Evolutionary conservation across 2,797 vertebrate species (phyloP), one percentile per base, ranked within the genome.

Genomic region (Phylloscopus collybita): DNA sequence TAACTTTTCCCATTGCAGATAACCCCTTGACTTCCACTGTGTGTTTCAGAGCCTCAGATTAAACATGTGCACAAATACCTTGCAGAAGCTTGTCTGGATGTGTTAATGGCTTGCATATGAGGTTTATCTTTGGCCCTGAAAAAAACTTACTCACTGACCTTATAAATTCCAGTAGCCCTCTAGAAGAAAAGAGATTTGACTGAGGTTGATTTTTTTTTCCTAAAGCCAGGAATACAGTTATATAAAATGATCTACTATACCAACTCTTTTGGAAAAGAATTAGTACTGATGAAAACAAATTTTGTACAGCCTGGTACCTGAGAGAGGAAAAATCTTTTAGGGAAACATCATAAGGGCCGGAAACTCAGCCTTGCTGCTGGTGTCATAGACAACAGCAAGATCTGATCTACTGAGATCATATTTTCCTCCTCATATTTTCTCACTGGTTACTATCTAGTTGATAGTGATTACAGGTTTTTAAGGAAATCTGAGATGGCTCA

Each of bases 401-500:
- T 65, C 59, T 51, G 34, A 45, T 19, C 61, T 56, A 22, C 30
- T 54, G n/a, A 59, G 59, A 59, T 60, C 9, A 25, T 5, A 20
- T 47, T 76, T 16, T 45, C 8, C 16, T 73, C 45, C 53, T 30
- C 2, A 0, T 57, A 26, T 75, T 72, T 86, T 50, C 16, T 83
- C n/a, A 32, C 16, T 32, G 22, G 47, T 69, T 61, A n/a, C 17
- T 40, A 45, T 49, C 47, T 49, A 23, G 47, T 49, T 49, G 65
- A 54, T 16, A 36, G 5, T 6, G 42, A 30, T 16, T 34, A 11
- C 19, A 53, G 11, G 0, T 10, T 36, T 88, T 67, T 27, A 57
- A 72, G 59, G 61, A 90, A 69, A 61, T 51, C n/a, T 47, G 79
- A 94, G 65, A 59, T 49, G 9, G 25, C 38, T 91, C 38, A 80